These are phyloP conservation scores for Pterostichus madidus DNA, from an alignment of 2,888 invertebrate species.

Conservation along the genomic window DNA sequence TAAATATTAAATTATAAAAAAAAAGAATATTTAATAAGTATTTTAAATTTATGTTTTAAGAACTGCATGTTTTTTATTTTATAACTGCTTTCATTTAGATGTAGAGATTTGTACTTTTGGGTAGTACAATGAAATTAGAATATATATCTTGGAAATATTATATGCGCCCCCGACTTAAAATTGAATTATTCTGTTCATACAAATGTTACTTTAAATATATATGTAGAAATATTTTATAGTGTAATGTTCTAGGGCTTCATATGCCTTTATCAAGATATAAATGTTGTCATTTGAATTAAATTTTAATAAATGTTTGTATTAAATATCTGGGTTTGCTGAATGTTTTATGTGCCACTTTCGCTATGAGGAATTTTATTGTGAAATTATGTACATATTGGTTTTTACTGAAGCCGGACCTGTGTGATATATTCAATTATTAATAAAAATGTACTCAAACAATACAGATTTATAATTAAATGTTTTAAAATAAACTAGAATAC, in stretches of 20 bases:
- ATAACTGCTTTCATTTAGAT: background rate
- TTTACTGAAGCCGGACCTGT: slow-evolving; percentile 14
- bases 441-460: background rate
- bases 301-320: background rate
- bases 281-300: slow-evolving; percentile 4
- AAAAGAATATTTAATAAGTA: background rate
- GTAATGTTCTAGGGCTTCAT: background rate
- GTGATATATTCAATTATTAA: background rate
- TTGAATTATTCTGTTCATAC: no score
- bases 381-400: background rate
- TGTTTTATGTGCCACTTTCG: background rate
- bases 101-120: background rate
- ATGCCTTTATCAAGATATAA: no score
- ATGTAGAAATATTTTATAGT: background rate
- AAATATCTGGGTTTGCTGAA: background rate
- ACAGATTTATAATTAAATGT: background rate
- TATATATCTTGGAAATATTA: background rate
- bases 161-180: no score
- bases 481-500: background rate
- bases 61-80: slow-evolving; percentile 7
- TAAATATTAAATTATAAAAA: slow-evolving; percentile 33
- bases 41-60: slow-evolving; percentile 4
- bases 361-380: background rate
- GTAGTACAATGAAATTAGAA: background rate
- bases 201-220: no score